Percentiles rank a stretch among this genome's conserved stretches.
These are phyloP conservation scores for Ariolimax columbianus DNA, from an alignment of 2,888 invertebrate genomes.

Conservation along the genomic window DNA sequence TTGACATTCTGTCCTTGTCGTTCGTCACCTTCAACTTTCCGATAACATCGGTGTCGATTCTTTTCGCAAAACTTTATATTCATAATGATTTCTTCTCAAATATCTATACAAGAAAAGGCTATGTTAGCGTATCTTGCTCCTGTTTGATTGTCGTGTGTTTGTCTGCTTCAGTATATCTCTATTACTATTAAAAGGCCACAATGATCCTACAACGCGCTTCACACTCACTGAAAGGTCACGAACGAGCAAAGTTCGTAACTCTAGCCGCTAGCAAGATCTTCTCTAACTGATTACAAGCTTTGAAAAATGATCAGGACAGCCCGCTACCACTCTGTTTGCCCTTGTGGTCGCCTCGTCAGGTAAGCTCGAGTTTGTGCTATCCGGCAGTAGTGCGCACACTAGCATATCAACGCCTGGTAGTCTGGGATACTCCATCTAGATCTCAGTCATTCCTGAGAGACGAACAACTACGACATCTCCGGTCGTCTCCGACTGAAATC, in stretches of 20 bases:
- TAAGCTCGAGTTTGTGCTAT: background rate
- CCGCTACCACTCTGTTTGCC: background rate
- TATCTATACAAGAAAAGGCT: too few species aligned
- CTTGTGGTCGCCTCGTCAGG: background rate
- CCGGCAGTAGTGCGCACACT: background rate
- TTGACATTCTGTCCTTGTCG: too few species aligned
- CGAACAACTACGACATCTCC: conserved; percentile 17
- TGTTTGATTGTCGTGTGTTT: too few species aligned
- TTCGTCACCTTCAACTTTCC: too few species aligned
- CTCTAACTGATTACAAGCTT: conserved; percentile 9
- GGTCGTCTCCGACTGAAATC: background rate
- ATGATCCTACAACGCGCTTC: too few species aligned
- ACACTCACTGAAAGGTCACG: background rate
- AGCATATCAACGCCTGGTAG: background rate
- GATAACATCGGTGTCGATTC: too few species aligned
- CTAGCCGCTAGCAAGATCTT: background rate
- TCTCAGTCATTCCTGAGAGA: conserved; percentile 17
- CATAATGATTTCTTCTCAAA: too few species aligned
- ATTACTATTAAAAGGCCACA: too few species aligned
- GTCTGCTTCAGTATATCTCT: too few species aligned
- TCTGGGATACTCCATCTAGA: background rate
- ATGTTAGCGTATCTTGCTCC: too few species aligned
- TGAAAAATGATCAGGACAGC: background rate
- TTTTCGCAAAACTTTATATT: too few species aligned
- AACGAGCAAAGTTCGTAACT: background rate